Evolutionary conservation across 2,888 invertebrate genomes (phyloP).

Genomic region (Zootermopsis nevadensis): DNA sequence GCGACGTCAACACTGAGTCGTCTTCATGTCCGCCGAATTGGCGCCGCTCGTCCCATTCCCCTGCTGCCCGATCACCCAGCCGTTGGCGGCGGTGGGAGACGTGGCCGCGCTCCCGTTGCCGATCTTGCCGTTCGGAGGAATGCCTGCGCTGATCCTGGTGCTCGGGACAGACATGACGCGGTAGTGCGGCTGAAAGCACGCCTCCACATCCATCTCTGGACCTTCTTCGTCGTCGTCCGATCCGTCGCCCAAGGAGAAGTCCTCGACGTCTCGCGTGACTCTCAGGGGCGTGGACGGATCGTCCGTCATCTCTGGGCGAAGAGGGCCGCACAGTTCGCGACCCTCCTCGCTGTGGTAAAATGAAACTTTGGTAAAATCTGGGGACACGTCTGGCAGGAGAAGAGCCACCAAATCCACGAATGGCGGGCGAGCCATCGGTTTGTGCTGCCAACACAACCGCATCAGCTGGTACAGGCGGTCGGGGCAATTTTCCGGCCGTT

Average conservation of each 20-base stretch:
- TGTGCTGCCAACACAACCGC: constrained; percentile 92
- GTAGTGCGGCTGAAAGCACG: constrained; percentile 37
- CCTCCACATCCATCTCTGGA: constrained; percentile 51
- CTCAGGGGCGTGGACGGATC: constrained; percentile 57
- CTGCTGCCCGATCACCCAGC: constrained; percentile 52
- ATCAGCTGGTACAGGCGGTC: constrained; percentile 91
- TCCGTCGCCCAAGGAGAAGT: constrained; percentile 56
- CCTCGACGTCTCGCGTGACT: constrained; percentile 56
- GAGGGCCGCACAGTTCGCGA: constrained; percentile 60
- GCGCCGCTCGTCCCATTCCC: constrained; percentile 42
- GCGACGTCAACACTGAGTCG: constrained; percentile 56
- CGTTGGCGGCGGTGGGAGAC: constrained; percentile 55
- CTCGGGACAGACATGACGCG: constrained; percentile 36
- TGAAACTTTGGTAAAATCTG: constrained; percentile 71
- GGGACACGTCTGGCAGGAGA: constrained; percentile 74
- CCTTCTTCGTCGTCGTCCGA: constrained; percentile 55
- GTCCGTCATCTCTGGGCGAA: constrained; percentile 47
- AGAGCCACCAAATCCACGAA: constrained; percentile 86
- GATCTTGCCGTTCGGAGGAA: constrained; percentile 54
- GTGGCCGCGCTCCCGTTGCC: constrained; percentile 57
- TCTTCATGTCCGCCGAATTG: constrained; percentile 53
- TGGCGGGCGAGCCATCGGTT: constrained; percentile 80
- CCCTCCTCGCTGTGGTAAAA: constrained; percentile 73
- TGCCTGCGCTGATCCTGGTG: neutral
- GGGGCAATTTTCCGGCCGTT: constrained; percentile 95